Conservation (phyloP, 2,888 invertebrate species). For the Metopia argyrocephala region DNA sequence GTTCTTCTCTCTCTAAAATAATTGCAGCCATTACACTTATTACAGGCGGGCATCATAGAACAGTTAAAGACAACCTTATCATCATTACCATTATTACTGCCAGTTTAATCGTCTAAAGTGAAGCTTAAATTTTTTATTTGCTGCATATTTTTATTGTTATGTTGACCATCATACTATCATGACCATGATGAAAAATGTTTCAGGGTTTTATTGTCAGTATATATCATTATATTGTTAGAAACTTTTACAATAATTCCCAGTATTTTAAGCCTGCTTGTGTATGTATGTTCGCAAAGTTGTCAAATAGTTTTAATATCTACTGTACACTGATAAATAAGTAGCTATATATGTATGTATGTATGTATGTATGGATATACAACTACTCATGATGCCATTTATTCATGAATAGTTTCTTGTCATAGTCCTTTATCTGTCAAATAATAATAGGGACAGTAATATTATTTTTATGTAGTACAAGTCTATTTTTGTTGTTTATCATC, state of each 20-base stretch:
- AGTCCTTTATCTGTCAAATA: slow-evolving; percentile 31
- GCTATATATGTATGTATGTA: too few species aligned
- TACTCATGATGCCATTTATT: too few species aligned
- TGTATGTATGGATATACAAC: too few species aligned
- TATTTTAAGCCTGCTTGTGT: neutral
- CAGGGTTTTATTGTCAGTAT: slow-evolving; percentile 31
- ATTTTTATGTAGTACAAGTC: slow-evolving; percentile 47
- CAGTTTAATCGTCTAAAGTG: neutral
- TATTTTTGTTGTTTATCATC: slow-evolving; percentile 43
- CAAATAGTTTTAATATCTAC: too few species aligned
- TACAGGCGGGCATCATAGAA: neutral
- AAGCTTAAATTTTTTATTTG: neutral
- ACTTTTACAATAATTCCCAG: slow-evolving; percentile 23
- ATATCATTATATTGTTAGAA: slow-evolving; percentile 26
- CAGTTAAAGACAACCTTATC: slow-evolving; percentile 33
- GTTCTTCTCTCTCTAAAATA: too few species aligned
- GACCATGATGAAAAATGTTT: slow-evolving; percentile 23
- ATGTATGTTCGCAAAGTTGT: too few species aligned
- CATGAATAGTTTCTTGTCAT: slow-evolving; percentile 40
- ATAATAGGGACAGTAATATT: neutral
- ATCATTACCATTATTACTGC: slow-evolving; percentile 6
- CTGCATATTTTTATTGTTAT: neutral
- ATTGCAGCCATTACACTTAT: neutral
- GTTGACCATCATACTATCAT: slow-evolving; percentile 32
- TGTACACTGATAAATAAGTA: too few species aligned